A percentile compares a stretch with the other conserved stretches of the same genome.
Evolutionary conservation across 2,113 vertebrate species (phyloP).

Genomic region (Pyxicephalus adspersus): DNA sequence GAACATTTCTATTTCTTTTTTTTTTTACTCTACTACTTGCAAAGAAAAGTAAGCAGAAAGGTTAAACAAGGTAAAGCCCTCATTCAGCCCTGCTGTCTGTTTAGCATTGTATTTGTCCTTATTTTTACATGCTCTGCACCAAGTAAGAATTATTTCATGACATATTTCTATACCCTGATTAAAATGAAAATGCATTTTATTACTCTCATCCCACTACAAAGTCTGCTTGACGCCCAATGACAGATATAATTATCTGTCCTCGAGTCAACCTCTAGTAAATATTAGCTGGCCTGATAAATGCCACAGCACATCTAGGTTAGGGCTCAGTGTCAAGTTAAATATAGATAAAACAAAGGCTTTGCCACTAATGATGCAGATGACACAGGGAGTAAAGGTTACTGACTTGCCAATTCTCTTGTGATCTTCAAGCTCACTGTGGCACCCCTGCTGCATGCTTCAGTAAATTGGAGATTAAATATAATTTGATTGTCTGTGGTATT

Average conservation of each 20-base stretch:
- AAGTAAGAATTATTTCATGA: conserved; percentile 2
- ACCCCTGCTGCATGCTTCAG: conserved; percentile 12
- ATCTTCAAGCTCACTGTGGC: conserved; percentile 31
- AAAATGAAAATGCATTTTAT: conserved; percentile 62
- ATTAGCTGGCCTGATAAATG: conserved; percentile 65
- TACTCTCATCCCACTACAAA: conserved; percentile 62
- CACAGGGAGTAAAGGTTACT: conserved; percentile 60
- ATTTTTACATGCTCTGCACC: conserved; percentile 5
- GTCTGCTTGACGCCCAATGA: conserved; percentile 60
- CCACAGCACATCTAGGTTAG: conserved; percentile 62
- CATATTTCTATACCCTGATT: conserved; percentile 40
- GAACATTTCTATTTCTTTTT: too few relatives aligned
- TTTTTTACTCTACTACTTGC: background rate
- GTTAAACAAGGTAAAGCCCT: conserved; percentile 3
- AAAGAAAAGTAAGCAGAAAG: background rate
- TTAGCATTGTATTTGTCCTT: background rate
- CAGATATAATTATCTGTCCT: conserved; percentile 65
- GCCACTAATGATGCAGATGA: conserved; percentile 52
- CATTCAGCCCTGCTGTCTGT: background rate
- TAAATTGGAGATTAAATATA: background rate
- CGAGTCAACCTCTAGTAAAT: conserved; percentile 62
- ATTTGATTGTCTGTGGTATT: background rate
- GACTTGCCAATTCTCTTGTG: conserved; percentile 54
- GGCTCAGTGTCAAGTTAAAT: conserved; percentile 62
- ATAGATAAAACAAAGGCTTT: conserved; percentile 56